Evolutionary conservation across 2,888 invertebrate genomes (phyloP).

Genomic region (Sarcophaga rosellei): DNA sequence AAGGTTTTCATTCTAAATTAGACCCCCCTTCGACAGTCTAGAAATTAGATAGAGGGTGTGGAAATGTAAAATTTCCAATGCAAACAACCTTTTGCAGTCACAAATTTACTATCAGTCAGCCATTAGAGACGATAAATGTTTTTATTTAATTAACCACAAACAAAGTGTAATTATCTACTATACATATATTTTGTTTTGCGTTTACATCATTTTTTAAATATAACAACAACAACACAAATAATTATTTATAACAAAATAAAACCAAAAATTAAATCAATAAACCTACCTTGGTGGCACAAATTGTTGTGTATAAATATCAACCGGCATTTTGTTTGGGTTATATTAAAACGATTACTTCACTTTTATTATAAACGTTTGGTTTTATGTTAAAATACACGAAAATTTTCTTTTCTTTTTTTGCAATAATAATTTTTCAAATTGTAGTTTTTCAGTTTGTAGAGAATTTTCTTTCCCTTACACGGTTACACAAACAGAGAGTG

Average conservation of each 20-base stretch:
- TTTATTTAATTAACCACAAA: too few species aligned
- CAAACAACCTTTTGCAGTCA: conserved; percentile 21
- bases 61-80: conserved; percentile 35
- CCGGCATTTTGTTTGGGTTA: conserved; percentile 62
- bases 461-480: background rate
- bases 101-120: too few species aligned
- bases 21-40: too few species aligned
- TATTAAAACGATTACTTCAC: conserved; percentile 22
- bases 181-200: background rate
- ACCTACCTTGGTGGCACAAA: conserved; percentile 68
- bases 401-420: conserved; percentile 52
- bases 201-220: too few species aligned
- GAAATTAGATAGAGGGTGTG: background rate
- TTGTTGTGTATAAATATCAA: conserved; percentile 69
- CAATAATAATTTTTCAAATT: conserved; percentile 36
- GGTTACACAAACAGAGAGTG: background rate
- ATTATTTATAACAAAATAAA: background rate
- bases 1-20: too few species aligned
- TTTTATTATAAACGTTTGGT: conserved; percentile 22
- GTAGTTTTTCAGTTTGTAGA: conserved; percentile 50
- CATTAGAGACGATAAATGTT: too few species aligned
- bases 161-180: background rate
- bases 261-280: conserved; percentile 11
- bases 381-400: conserved; percentile 40
- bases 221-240: background rate